Base-by-base conservation (phyloP, 2,888 invertebrate species). In the Eudemis profundana region DNA sequence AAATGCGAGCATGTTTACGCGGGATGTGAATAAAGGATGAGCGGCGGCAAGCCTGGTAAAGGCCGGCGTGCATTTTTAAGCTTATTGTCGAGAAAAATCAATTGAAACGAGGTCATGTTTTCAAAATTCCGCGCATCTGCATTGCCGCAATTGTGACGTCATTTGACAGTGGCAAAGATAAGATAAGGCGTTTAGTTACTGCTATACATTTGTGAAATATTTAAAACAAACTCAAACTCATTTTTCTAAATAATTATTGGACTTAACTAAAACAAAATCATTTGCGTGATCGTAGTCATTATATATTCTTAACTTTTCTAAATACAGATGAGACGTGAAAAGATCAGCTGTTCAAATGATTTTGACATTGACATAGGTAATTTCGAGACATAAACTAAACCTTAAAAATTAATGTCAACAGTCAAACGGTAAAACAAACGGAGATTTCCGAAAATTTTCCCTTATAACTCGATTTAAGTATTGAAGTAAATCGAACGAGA, bases 91-190 rank as follows among this genome's bases (percentile, higher is more conserved):
- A 33, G 49, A 70, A 75, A n/a, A 76, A 77, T 76, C 76, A 74
- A 78, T 77, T 65, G 53, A n/a, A 33, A 40, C 54, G 59, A 62
- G 69, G 46, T 56, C 44, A 61, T 68, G 70, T 71, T 69, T 81
- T 81, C 70, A 71, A 78, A 83, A 78, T 75, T 69, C 71, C 81
- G 83, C 83, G 83, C 82, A 83, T 83, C 84, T 82, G 84, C 84
- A 84, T 66, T 82, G 79, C 81, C 70, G 74, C 47, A 59, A 59
- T 57, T 63, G 54, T 66, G 66, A 72, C 68, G 71, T 72, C 69
- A 68, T 65, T 64, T 66, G 66, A 56, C 60, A 10, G 27, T 46
- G 56, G 44, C 56, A 56, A n/a, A 15, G 0, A 15, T 2, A 49
- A 36, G 15, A 54, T 15, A 14, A 4, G 47, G 21, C 56, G 56